Evolutionary conservation across 2,888 invertebrate species (phyloP).

Genomic region (Synanthedon andrenaeformis): DNA sequence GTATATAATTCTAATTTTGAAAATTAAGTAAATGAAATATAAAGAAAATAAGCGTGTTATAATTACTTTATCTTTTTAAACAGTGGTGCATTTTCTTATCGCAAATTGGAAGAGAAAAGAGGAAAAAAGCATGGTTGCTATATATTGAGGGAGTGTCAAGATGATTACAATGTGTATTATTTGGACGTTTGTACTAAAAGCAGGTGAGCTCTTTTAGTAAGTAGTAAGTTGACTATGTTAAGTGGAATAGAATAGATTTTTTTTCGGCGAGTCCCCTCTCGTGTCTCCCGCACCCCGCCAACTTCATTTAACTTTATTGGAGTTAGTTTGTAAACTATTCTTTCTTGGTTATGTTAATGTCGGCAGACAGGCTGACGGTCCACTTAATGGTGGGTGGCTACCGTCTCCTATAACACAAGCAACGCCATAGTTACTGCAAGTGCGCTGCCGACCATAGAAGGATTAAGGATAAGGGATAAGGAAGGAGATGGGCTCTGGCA

Average conservation of each 20-base stretch:
- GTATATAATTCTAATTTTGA: neutral
- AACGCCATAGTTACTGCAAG: too few relatives aligned
- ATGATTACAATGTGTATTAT: conserved; percentile 82
- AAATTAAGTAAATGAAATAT: neutral
- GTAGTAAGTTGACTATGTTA: neutral
- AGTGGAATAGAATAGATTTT: neutral
- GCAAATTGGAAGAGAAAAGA: conserved; percentile 84
- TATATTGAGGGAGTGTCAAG: conserved; percentile 85
- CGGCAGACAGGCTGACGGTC: too few relatives aligned
- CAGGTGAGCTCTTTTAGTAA: conserved; percentile 50
- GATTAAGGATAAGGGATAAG: too few relatives aligned
- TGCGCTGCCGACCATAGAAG: too few relatives aligned
- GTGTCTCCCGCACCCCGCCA: too few relatives aligned
- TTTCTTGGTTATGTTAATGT: too few relatives aligned
- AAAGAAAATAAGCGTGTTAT: neutral
- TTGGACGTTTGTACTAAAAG: conserved; percentile 85
- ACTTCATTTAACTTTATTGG: too few relatives aligned
- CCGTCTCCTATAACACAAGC: too few relatives aligned
- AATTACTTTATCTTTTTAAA: conserved; percentile 17
- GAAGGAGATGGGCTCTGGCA: too few relatives aligned
- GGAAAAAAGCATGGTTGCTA: conserved; percentile 82
- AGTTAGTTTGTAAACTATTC: too few relatives aligned
- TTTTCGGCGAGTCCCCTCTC: neutral
- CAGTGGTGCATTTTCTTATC: conserved; percentile 86
- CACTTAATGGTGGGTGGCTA: too few relatives aligned